phyloP scores from a whole-genome alignment of 2,113 vertebrate species.

The Heloderma charlesbogerti region DNA sequence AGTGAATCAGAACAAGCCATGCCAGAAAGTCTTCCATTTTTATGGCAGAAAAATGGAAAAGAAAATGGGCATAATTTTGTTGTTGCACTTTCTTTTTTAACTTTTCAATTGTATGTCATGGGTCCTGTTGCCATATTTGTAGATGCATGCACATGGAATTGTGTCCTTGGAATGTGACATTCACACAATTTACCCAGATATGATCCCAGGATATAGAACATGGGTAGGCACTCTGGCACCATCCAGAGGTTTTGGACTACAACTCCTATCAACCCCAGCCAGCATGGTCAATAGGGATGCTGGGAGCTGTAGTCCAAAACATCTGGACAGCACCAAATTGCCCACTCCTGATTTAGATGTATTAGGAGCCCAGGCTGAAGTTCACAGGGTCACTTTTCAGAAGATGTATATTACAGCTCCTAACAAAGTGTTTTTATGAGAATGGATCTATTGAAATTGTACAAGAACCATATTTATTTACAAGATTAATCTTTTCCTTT shows the following conservation, averaged over 20 bases:
- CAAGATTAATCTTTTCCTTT: background rate
- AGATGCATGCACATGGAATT: background rate
- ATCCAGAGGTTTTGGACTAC: no score
- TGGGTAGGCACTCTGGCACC: no score
- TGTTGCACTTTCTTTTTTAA: background rate
- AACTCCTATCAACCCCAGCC: background rate
- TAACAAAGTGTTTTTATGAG: background rate
- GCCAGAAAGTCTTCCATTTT: background rate
- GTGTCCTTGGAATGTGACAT: background rate
- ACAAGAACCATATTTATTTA: background rate
- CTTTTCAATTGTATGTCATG: background rate
- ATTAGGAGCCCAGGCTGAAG: background rate
- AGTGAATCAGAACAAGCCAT: background rate
- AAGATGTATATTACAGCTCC: background rate
- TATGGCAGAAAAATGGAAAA: background rate
- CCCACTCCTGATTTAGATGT: no score
- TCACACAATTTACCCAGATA: background rate
- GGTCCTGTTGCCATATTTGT: background rate
- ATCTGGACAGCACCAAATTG: no score
- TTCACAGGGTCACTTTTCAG: background rate
- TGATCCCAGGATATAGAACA: background rate
- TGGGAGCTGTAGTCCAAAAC: no score
- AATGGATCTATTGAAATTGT: background rate
- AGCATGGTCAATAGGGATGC: no score
- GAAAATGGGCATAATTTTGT: background rate